phyloP scores from a whole-genome alignment of 1,140 invertebrate species.

The Danaus plexippus region DNA sequence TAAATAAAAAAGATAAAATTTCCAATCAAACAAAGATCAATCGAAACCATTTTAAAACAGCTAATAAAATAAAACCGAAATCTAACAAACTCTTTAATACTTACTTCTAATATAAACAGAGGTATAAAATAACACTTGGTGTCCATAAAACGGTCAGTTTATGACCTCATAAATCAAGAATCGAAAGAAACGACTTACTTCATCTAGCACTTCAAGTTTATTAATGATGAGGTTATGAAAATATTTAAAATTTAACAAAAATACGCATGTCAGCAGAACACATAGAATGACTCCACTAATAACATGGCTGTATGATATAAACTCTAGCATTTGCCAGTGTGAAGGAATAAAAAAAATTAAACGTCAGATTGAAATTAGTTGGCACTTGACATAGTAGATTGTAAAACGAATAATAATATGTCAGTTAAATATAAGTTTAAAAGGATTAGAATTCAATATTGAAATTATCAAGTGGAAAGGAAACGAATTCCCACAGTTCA shows the following conservation, averaged over 20 bases:
- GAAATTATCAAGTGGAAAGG: constrained; percentile 10
- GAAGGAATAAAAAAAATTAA: too few species aligned
- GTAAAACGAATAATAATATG: too few species aligned
- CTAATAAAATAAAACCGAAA: constrained; percentile 32
- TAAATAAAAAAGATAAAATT: too few species aligned
- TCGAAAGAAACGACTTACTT: constrained; percentile 21
- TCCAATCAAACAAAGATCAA: constrained; percentile 5
- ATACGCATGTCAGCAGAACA: too few species aligned
- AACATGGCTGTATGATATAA: too few species aligned
- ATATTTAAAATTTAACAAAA: too few species aligned
- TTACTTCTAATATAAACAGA: constrained; percentile 37
- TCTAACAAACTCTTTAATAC: constrained; percentile 31
- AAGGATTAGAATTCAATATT: constrained; percentile 1
- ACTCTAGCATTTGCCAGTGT: too few species aligned
- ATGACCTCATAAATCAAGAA: constrained; percentile 44
- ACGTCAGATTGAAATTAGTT: too few species aligned
- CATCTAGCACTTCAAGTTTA: constrained; percentile 2
- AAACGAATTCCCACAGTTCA: constrained; percentile 37
- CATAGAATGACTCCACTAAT: too few species aligned
- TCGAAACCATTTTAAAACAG: background rate
- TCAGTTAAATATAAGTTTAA: too few species aligned
- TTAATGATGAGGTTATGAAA: background rate
- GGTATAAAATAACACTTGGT: constrained; percentile 39
- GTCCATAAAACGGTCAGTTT: constrained; percentile 44
- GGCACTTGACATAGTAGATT: too few species aligned